Percentiles rank a stretch among this genome's conserved stretches.
phyloP scores from a whole-genome alignment of 2,888 invertebrate genomes.

The Mesodorylaimus sp. region DNA sequence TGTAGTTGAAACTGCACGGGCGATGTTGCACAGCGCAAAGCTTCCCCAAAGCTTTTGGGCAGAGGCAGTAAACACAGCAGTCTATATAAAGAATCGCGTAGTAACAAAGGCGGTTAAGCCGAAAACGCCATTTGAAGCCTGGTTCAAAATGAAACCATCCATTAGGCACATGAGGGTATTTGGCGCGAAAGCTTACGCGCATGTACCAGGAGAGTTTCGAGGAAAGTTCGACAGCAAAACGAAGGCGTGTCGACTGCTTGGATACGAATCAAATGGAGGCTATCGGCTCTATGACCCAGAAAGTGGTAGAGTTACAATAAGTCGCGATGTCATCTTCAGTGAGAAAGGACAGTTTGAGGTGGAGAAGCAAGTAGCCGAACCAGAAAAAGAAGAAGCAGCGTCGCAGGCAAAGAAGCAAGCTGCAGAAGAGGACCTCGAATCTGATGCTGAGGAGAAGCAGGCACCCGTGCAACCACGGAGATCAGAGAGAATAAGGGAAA shows the following conservation, averaged over 20 bases:
- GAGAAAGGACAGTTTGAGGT: neutral
- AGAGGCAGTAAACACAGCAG: no score
- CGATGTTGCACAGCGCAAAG: slow-evolving; percentile 13
- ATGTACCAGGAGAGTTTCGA: slow-evolving; percentile 7
- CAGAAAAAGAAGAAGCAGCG: neutral
- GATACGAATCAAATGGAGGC: slow-evolving; percentile 12
- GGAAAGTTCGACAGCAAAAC: slow-evolving; percentile 11
- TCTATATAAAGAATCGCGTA: slow-evolving; percentile 14
- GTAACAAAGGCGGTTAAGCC: slow-evolving; percentile 2
- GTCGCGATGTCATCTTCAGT: neutral
- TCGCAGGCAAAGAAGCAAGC: neutral
- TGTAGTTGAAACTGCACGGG: slow-evolving; percentile 14
- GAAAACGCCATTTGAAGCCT: slow-evolving; percentile 15
- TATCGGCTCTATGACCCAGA: slow-evolving; percentile 11
- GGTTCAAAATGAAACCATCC: slow-evolving; percentile 10
- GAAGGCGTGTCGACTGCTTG: slow-evolving; percentile 10
- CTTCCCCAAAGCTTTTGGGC: slow-evolving; percentile 15
- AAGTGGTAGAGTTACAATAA: no score
- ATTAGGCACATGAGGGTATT: slow-evolving; percentile 14
- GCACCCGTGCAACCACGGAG: neutral
- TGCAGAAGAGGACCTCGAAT: neutral
- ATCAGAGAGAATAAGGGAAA: neutral
- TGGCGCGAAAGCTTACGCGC: slow-evolving; percentile 12
- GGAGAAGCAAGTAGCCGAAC: no score
- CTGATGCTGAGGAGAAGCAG: neutral